Percentiles rank a stretch among this genome's conserved stretches.
Conservation (phyloP, 2,113 vertebrate species). For the Macrotus californicus region DNA sequence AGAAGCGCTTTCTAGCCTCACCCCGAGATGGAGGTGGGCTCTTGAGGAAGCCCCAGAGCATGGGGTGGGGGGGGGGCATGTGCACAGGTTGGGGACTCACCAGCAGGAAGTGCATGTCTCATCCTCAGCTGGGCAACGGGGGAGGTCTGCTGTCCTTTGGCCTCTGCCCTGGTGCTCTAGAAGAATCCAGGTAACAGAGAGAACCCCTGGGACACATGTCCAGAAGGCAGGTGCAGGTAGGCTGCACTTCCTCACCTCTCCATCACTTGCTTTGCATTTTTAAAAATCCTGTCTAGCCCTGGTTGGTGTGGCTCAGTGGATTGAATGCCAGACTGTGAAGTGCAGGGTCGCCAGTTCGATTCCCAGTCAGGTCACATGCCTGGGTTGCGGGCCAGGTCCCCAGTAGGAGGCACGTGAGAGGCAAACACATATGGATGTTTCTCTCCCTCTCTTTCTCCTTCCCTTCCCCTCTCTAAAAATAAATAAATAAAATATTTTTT, state of each 20-base stretch:
- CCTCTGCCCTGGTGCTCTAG: neutral
- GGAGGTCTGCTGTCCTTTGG: neutral
- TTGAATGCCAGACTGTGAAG: too few species aligned
- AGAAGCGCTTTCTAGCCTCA: neutral
- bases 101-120: neutral
- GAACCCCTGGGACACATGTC: fast-evolving
- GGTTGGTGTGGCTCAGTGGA: too few species aligned
- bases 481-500: too few species aligned
- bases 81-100: neutral
- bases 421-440: too few species aligned
- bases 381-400: too few species aligned
- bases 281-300: neutral
- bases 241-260: neutral
- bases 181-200: neutral
- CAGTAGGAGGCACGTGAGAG: too few species aligned
- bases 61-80: neutral
- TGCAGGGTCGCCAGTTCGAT: too few species aligned
- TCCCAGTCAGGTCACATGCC: too few species aligned
- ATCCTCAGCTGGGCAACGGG: neutral
- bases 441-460: too few species aligned
- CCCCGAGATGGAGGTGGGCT: neutral
- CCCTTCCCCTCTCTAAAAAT: too few species aligned
- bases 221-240: too few species aligned
- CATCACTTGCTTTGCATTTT: neutral
- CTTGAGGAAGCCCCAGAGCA: neutral